These are phyloP conservation scores for Sepiola atlantica DNA, from an alignment of 2,888 invertebrate genomes.

Conservation along the genomic window DNA sequence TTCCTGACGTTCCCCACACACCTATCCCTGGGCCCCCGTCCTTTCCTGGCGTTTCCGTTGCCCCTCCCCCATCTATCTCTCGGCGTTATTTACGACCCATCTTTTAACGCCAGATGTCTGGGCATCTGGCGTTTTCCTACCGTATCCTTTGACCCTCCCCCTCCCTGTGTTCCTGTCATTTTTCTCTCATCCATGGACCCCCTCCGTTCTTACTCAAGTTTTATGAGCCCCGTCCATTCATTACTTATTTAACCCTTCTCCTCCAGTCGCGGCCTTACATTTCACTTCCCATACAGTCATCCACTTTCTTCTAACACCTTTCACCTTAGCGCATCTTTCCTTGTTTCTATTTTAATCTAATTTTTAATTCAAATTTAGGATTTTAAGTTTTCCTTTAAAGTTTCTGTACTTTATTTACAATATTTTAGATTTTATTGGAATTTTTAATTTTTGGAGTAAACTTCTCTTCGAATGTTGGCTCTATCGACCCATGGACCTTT, in stretches of 20 bases:
- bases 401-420: neutral
- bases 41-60: no score
- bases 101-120: no score
- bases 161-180: neutral
- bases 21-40: no score
- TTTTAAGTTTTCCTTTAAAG: neutral
- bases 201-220: no score
- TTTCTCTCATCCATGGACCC: accelerated
- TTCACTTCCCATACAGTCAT: neutral
- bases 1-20: no score
- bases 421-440: no score
- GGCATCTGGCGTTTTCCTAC: no score
- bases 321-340: neutral
- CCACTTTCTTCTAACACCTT: neutral
- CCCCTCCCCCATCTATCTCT: no score
- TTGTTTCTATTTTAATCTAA: neutral
- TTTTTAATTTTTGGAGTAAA: neutral
- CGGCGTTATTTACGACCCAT: no score
- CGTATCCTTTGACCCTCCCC: no score
- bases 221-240: no score
- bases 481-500: neutral
- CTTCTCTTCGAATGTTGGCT: neutral
- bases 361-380: neutral
- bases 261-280: neutral
- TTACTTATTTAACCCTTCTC: no score